A percentile compares a stretch with the other conserved stretches of the same genome.
These are phyloP conservation scores for Vanessa tameamea DNA, from an alignment of 1,140 invertebrate species.

Conservation along the genomic window DNA sequence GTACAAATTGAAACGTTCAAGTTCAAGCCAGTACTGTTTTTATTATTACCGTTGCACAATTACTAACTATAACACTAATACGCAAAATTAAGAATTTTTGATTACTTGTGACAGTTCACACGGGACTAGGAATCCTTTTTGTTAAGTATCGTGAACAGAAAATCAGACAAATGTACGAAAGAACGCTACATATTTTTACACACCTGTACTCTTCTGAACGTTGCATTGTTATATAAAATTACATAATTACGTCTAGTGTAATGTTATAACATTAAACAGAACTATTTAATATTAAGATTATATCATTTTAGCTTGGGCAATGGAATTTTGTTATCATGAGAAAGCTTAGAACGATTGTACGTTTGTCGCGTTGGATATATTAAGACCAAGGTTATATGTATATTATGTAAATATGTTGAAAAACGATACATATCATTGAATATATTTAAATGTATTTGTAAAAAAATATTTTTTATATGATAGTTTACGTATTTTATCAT, in stretches of 20 bases:
- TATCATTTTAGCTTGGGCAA: neutral
- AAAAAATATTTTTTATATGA: too few species aligned
- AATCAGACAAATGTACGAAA: too few species aligned
- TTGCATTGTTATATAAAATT: too few species aligned
- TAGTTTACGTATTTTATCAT: too few species aligned
- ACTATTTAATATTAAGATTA: neutral
- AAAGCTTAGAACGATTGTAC: neutral
- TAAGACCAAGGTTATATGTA: constrained; percentile 14
- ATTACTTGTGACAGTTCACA: too few species aligned
- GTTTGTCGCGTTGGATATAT: neutral
- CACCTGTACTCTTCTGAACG: too few species aligned
- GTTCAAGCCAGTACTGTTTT: constrained; percentile 38
- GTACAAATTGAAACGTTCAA: constrained; percentile 42
- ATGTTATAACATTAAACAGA: neutral
- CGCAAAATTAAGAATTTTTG: neutral
- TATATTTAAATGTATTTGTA: neutral
- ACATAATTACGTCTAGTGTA: too few species aligned
- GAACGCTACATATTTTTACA: too few species aligned
- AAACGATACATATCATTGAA: neutral
- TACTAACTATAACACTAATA: neutral
- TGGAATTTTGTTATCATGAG: neutral
- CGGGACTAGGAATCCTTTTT: too few species aligned
- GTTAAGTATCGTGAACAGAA: too few species aligned
- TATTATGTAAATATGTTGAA: constrained; percentile 18
- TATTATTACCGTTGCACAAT: neutral